Base-by-base conservation (phyloP, 2,113 vertebrate genomes). In the Anas platyrhynchos region DNA sequence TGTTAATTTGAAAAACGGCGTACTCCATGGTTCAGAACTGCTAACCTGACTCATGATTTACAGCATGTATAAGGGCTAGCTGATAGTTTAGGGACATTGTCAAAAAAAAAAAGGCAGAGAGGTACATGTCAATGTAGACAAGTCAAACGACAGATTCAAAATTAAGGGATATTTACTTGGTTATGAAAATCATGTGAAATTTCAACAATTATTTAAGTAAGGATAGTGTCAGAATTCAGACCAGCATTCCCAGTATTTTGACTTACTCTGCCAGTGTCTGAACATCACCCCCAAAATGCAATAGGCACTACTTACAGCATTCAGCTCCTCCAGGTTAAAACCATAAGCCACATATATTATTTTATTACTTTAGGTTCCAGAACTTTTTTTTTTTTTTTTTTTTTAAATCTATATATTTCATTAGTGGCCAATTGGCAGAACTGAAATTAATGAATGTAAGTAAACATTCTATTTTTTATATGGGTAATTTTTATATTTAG, bases 281-380 rank as follows among this genome's bases (percentile, higher is more conserved):
- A 88, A 68, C 34, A 15, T 16, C 55, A 66, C 21, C 20, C 8
- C n/a, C 44, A n/a, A 82, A 82, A 82, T n/a, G 23, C 46, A 92
- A 46, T 2, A 3, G 16, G 15, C 14, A 52, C 22, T 41, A 17
- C 11, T 59, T 84, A 50, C 0, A 2, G 16, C 8, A 9, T 50
- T 89, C 32, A 80, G 17, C 21, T 85, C 26, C 54, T 82, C 56
- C 34, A 73, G 9, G 15, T 52, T 79, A 63, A 87, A 93, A 20
- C 7, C 16, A 48, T 25, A 81, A 83, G 2, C 6, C 34, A 52
- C 3, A 21, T 16, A 27, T 21, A 55, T 32, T 25, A 54, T 7
- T 55, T 55, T 5, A 50, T 50, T 50, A 50, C 21, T 50, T 52
- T 56, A 59, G 9, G 5, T 63, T 71, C 23, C 79, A 20, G 36